Evolutionary conservation across 1,140 invertebrate genomes (phyloP), one percentile per base, ranked within the genome.

Genomic region (Choristoneura fumiferana): DNA sequence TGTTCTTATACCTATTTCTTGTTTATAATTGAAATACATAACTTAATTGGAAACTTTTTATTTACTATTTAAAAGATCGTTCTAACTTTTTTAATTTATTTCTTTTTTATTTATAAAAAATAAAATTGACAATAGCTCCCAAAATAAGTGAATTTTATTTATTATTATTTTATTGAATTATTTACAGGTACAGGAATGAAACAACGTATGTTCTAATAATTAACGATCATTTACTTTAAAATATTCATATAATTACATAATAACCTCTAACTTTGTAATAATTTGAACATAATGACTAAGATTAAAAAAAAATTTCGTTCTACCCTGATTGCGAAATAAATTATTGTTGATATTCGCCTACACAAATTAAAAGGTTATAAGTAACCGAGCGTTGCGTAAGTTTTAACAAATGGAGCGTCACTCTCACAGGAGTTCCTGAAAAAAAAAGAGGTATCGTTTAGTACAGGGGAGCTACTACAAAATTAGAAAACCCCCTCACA

Each of bases 401-500:
- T 96, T 92, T 96, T 96, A 89, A 96, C 95, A 92, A 96, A 96
- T 78, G 95, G 94, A 81, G 94, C 92, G 84, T 96, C 95, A 90
- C 94, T 93, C 91, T 92, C 95, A 90, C 94, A 95, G 85, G 92
- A 95, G 90, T 95, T 95, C 90, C 95, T 96, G 92, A 70, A 92
- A 92, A 84, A 90, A 70, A 87, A 90, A 62, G 77, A 80, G 66
- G 67, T 84, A 76, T 69, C 62, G 57, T 54, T 54, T 60, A 66
- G 49, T 58, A 65, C 34, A 40, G 13, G n/a, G 6, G 17, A 9
- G 18, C 17, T n/a, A n/a, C n/a, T n/a, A n/a, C n/a, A n/a, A n/a
- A n/a, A n/a, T n/a, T n/a, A n/a, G n/a, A n/a, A n/a, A n/a, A n/a
- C n/a, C n/a, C n/a, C n/a, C n/a, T n/a, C n/a, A n/a, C n/a, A n/a